Base-by-base conservation (phyloP, 2,113 vertebrate genomes). In the Sminthopsis crassicaudata region DNA sequence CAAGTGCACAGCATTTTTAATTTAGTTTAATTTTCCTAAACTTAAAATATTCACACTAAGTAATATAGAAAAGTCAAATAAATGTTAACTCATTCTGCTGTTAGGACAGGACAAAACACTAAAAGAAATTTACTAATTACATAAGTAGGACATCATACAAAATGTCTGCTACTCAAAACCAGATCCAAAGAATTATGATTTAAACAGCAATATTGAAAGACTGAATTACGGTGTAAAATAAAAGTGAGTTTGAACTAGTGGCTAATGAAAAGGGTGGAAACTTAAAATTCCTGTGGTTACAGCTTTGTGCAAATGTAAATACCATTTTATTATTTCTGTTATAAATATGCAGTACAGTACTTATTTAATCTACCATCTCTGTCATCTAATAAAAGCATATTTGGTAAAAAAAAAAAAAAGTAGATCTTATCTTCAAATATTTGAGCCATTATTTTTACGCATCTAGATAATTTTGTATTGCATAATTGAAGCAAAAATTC, bases 261-360 rank as follows among this genome's bases (percentile, higher is more conserved):
- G 93, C 93, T 98, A 94, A 96, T 97, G 11, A 91, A 96, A 98
- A 97, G 3, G 46, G 97, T 94, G 97, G 98, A 97, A 98, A 98
- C 96, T 96, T 96, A 98, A 97, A 98, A 98, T 98, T 98, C 98
- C 98, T 98, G 97, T 97, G 98, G 98, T 97, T 97, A 97, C 96
- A 97, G 94, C 93, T 97, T 97, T 98, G 98, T 96, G 97, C 97
- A 98, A 97, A 98, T 95, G 97, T 93, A 98, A 98, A 98, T 89
- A 55, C 93, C 93, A 98, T 97, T 95, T 98, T 97, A 98, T 90
- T 97, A 97, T 88, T 97, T 97, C 93, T 97, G 92, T 91, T 97
- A 95, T 98, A 98, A 97, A 93, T 19, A 93, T 53, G 90, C 11
- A 97, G 76, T 46, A 93, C 96, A 67, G 46, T 93, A 95, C 60